phyloP scores from a whole-genome alignment of 2,113 vertebrate species.

The Psittacula cyanocephala region DNA sequence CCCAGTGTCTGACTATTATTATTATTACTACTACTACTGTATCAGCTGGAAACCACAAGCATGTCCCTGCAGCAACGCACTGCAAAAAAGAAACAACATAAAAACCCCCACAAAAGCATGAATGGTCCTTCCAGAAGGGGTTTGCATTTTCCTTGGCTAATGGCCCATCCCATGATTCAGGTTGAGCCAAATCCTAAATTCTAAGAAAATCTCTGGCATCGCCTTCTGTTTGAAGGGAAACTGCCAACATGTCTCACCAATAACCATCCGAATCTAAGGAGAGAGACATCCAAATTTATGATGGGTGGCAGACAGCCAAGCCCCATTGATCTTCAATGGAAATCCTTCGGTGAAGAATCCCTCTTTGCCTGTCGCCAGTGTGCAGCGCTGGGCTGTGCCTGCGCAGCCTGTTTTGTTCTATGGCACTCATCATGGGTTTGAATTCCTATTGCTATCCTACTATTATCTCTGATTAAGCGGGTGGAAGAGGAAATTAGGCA shows the following conservation, averaged over 20 bases:
- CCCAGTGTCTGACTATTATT: not conserved
- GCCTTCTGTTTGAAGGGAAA: slow-evolving; percentile 29
- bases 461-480: not conserved
- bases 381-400: not conserved
- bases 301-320: slow-evolving; percentile 33
- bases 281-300: not conserved
- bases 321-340: slow-evolving; percentile 22
- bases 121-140: not conserved
- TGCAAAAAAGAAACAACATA: not conserved
- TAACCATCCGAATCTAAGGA: slow-evolving; percentile 10
- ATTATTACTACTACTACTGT: not conserved
- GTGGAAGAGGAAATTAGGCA: not conserved
- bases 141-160: slow-evolving; percentile 12
- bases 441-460: not conserved
- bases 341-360: not conserved
- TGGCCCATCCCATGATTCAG: not conserved
- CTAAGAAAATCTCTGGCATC: not conserved
- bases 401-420: not conserved
- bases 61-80: not conserved
- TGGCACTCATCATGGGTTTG: not conserved
- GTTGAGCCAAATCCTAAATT: slow-evolving; percentile 4
- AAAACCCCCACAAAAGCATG: not conserved
- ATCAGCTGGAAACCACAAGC: not conserved
- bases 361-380: not conserved
- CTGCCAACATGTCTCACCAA: slow-evolving; percentile 40